Percentiles rank a stretch among this genome's conserved stretches.
These are phyloP conservation scores for Drymonia ruficornis DNA, from an alignment of 2,888 invertebrate genomes.

Conservation along the genomic window DNA sequence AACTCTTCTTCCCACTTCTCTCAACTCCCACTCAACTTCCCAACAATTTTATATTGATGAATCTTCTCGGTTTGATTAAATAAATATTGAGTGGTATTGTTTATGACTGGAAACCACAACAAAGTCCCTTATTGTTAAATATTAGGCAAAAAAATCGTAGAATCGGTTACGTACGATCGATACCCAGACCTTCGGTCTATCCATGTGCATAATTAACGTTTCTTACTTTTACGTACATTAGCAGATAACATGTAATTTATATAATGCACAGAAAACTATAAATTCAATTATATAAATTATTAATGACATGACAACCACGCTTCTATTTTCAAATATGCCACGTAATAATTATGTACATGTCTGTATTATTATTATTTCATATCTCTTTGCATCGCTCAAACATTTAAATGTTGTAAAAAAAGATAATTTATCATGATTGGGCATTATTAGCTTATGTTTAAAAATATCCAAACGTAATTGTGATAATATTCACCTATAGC, in stretches of 20 bases:
- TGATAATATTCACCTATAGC: neutral
- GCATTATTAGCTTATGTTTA: neutral
- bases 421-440: neutral
- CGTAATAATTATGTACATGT: neutral
- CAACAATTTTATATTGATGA: no score
- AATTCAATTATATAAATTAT: neutral
- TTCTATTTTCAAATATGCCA: neutral
- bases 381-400: neutral
- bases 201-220: neutral
- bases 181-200: no score
- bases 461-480: neutral
- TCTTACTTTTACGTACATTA: neutral
- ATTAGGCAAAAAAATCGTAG: no score
- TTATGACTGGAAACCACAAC: no score
- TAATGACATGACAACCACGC: neutral
- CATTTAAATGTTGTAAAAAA: neutral
- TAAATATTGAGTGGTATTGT: no score
- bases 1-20: no score
- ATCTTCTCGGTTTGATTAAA: no score
- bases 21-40: no score
- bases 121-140: no score
- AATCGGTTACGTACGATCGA: no score
- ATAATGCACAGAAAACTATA: neutral
- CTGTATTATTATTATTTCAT: neutral
- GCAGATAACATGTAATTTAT: neutral